Base-by-base conservation (phyloP, 2,797 vertebrate species). In the Poeciliopsis presidionis region DNA sequence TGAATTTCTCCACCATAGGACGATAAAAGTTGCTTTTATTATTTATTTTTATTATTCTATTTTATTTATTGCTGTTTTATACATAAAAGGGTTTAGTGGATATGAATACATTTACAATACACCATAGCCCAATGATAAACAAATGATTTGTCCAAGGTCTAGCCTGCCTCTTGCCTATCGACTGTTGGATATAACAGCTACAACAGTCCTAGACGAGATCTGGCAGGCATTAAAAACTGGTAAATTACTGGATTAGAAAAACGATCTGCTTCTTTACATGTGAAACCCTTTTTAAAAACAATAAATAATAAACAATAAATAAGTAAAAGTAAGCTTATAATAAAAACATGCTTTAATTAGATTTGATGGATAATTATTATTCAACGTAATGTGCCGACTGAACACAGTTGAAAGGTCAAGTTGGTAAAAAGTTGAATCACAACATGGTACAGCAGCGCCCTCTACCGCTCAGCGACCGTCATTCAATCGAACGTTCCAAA, bases 371-470 rank as follows among this genome's bases (percentile, higher is more conserved):
- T 43, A 7, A 70, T n/a, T 43, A 45, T 45, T 7, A 28, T 8
- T 71, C 14, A 12, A 43, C 11, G 8, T 65, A 65, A 67, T 25
- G 36, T 18, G 1, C 36, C 63, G 2, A 41, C 14, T 41, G 36
- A 25, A 22, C 12, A 41, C 20, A 25, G 63, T 41, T 5, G 20
- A 67, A 67, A 67, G 18, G 36, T 67, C 63, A 25, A 41, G 16
- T 39, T 69, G 25, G 9, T 69, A 69, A 14, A 71, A 46, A 1
- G 7, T 7, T 2, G 13, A 25, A n/a, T 39, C 5, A 13, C 1
- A 13, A 57, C 22, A 1, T 14, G 30, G 81, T 79, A 22, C 61
- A 81, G 80, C 85, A 89, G 82, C 87, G 90, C 53, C 87, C 76
- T 69, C 92, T 0, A 12, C 61, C 0, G 91, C 61, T 4, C 20